Evolutionary conservation across 2,113 vertebrate genomes (phyloP).

Genomic region (Sturnus vulgaris): DNA sequence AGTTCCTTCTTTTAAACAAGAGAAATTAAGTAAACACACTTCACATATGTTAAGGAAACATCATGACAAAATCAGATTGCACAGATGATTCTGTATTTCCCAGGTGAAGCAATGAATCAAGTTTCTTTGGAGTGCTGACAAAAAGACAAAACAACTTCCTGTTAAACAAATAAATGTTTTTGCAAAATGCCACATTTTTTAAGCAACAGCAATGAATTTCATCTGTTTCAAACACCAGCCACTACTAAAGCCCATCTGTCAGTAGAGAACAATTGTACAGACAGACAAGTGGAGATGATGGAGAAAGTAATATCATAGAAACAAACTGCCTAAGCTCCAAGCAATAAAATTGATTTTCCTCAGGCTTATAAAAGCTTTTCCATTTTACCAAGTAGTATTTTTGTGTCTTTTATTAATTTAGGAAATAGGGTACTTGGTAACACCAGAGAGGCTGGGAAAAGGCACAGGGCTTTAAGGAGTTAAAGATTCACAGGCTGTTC

Average conservation of each 20-base stretch:
- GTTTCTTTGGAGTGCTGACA: neutral
- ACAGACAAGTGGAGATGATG: neutral
- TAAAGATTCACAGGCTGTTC: neutral
- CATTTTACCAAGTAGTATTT: neutral
- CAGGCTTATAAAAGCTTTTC: neutral
- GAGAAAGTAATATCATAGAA: neutral
- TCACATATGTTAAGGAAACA: neutral
- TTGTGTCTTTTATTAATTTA: neutral
- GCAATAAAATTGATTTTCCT: neutral
- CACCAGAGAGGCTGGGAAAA: neutral
- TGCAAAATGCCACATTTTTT: neutral
- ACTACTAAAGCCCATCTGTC: constrained; percentile 9
- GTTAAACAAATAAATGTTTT: neutral
- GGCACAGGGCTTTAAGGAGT: neutral
- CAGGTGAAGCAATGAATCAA: neutral
- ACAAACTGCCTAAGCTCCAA: neutral
- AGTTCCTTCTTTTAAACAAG: neutral
- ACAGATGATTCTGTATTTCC: neutral
- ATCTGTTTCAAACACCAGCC: neutral
- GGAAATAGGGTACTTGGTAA: neutral
- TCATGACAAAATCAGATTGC: neutral
- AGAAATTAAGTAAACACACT: neutral
- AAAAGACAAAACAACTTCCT: neutral
- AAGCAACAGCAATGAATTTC: neutral
- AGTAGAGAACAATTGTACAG: neutral